Conservation (phyloP, 2,888 invertebrate genomes). For the Dendrolimus houi region DNA sequence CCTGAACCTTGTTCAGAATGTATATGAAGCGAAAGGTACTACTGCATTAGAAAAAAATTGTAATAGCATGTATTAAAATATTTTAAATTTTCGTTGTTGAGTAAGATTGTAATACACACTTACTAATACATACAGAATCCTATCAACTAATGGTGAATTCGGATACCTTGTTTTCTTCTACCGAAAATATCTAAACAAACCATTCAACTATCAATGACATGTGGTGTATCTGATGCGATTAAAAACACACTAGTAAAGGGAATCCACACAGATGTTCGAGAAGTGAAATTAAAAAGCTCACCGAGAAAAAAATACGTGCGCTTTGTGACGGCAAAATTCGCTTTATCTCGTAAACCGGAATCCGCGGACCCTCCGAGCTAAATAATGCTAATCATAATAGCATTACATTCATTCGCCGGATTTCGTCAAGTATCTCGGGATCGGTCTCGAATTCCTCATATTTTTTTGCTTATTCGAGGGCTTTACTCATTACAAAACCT, state of each 20-base stretch:
- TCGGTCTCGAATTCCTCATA: conserved; percentile 44
- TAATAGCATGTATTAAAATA: too few relatives aligned
- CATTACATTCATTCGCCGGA: conserved; percentile 70
- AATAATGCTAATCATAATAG: conserved; percentile 75
- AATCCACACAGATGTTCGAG: conserved; percentile 61
- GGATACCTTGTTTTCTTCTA: conserved; percentile 18
- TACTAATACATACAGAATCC: background rate
- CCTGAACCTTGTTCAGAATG: too few relatives aligned
- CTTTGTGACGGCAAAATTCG: conserved; percentile 64
- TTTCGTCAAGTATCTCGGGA: conserved; percentile 65
- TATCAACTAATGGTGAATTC: background rate
- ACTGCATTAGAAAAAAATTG: too few relatives aligned
- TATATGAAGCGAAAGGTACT: too few relatives aligned
- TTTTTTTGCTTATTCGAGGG: conserved; percentile 46
- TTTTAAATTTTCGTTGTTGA: too few relatives aligned
- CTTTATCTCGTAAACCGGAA: conserved; percentile 71
- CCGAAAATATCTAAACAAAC: conserved; percentile 63
- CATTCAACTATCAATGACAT: conserved; percentile 63
- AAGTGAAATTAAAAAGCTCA: conserved; percentile 54
- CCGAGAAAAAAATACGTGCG: conserved; percentile 34
- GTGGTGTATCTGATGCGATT: conserved; percentile 71
- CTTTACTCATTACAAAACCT: conserved; percentile 52
- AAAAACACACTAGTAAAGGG: conserved; percentile 31
- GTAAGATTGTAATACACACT: too few relatives aligned
- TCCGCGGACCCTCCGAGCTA: conserved; percentile 56